Evolutionary conservation across 1,140 invertebrate genomes (phyloP), one percentile per base, ranked within the genome.

Genomic region (Drosophila littoralis): DNA sequence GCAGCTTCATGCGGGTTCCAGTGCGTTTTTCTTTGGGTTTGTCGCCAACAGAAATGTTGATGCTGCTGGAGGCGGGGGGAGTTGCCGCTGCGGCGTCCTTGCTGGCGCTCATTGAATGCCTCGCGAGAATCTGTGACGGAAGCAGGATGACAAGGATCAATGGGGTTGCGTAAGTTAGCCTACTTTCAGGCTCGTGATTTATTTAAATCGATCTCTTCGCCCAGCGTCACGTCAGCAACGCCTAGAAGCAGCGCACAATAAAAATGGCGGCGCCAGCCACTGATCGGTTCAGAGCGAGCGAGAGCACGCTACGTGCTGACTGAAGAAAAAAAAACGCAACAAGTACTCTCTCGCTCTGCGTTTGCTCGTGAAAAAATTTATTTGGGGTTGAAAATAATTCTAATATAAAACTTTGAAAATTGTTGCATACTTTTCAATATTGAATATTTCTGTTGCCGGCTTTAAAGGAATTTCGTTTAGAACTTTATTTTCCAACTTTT

Each of bases 361-460:
- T 38, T 33, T 45, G 48, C 43, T 59, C 13, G 60, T 81, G 58
- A 82, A 71, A 82, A 76, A 79, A 82, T 69, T 69, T 75, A 82
- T 75, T 77, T 75, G 74, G 77, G 82, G 75, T 88, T 88, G 79
- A 73, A 86, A 79, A 72, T 63, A 88, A 83, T 88, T 88, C 83
- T 64, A 79, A 79, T 74, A 69, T 50, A 78, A 72, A 8, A 38
- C 35, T 74, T 48, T 74, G 59, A 60, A 85, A 82, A 69, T 69
- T 71, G 67, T 85, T 88, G 82, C 82, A 86, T 86, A 86, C 82
- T 86, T 86, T 86, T 86, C 52, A 82, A 88, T 79, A 82, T 82
- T 79, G 6, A 72, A 70, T 70, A 59, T 75, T 65, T 78, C 8
- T 75, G 69, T 81, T 72, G 70, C 79, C 77, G 77, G 65, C 60